Base-by-base conservation (phyloP, 2,888 invertebrate species). In the Caenorhabditis auriculariae region DNA sequence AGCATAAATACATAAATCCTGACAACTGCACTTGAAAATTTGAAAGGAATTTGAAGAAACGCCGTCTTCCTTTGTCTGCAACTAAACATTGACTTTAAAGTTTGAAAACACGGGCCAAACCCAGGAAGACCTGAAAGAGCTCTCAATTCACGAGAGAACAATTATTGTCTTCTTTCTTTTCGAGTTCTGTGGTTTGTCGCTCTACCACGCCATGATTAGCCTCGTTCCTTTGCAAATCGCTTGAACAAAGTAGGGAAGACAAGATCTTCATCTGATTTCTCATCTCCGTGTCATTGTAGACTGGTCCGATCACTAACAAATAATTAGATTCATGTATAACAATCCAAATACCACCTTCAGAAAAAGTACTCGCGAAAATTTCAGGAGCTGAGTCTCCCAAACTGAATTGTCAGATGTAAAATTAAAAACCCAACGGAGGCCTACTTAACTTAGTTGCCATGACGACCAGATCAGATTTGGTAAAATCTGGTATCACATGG, bases 321-420 rank as follows among this genome's bases (percentile, higher is more conserved):
- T 15, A 55, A 50, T 55, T 51, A 49, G 50, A 49, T 55, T 49
- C 50, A 55, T 55, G 55, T 55, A 43, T 51, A 55, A 55, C 55
- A 50, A 55, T 50, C 26, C 17, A 55, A 55, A 55, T 49, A 19
- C 50, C 44, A 55, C 55, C 35, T 55, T 55, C 50, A 51, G 55
- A 41, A 32, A 50, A 55, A 50, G 49, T 23, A 32, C 35, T 55
- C 24, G 27, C 50, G 23, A 55, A 17, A 15, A 55, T 55, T 55
- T 55, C 43, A 55, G 42, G 2, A 55, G 50, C 49, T 21, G 55
- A 55, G 49, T 50, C 50, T 55, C 55, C 55, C 27, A 50, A 55
- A 55, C 55, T 55, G 32, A 55, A 55, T 50, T 55, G 48, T 55
- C 55, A 55, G 49, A 49, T 50, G 23, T 55, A 21, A 49, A 55